phyloP scores from a whole-genome alignment of 2,888 invertebrate species.

The Branchipolynoe longqiensis region DNA sequence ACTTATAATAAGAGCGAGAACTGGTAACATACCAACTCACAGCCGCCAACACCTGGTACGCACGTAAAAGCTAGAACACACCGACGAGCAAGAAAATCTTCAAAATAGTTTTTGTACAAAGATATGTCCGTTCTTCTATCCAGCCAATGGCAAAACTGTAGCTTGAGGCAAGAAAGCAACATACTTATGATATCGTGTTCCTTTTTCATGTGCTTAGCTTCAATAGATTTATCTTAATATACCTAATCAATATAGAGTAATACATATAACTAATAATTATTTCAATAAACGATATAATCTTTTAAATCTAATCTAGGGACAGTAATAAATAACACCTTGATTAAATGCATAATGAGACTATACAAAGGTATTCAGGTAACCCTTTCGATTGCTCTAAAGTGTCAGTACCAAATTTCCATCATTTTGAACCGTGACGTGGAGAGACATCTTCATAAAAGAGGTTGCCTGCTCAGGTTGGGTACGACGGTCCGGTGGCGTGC shows the following conservation, averaged over 20 bases:
- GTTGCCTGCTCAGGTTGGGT: not conserved
- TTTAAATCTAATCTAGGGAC: slow-evolving; percentile 49
- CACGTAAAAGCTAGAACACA: slow-evolving; percentile 43
- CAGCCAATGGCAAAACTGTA: slow-evolving; percentile 41
- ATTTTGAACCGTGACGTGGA: slow-evolving; percentile 30
- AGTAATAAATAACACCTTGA: slow-evolving; percentile 48
- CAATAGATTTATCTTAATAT: not conserved
- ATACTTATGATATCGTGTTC: slow-evolving; percentile 2
- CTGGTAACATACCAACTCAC: slow-evolving; percentile 40
- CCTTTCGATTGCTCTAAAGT: slow-evolving; percentile 47
- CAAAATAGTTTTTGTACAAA: slow-evolving; percentile 50
- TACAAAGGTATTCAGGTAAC: slow-evolving; percentile 53
- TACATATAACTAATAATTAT: slow-evolving; percentile 42
- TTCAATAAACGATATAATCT: slow-evolving; percentile 48
- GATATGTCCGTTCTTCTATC: slow-evolving; percentile 22
- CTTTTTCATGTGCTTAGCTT: not conserved
- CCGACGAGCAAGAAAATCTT: slow-evolving; percentile 27
- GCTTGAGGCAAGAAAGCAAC: slow-evolving; percentile 50
- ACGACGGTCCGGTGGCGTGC: not conserved
- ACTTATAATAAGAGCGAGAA: slow-evolving; percentile 44
- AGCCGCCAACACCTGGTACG: slow-evolving; percentile 17
- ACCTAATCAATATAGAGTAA: slow-evolving; percentile 44
- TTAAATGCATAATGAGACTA: slow-evolving; percentile 55
- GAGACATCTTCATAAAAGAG: not conserved
- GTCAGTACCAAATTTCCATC: slow-evolving; percentile 38